Evolutionary conservation across 2,888 invertebrate genomes (phyloP).

Genomic region (Caenorhabditis angaria): DNA sequence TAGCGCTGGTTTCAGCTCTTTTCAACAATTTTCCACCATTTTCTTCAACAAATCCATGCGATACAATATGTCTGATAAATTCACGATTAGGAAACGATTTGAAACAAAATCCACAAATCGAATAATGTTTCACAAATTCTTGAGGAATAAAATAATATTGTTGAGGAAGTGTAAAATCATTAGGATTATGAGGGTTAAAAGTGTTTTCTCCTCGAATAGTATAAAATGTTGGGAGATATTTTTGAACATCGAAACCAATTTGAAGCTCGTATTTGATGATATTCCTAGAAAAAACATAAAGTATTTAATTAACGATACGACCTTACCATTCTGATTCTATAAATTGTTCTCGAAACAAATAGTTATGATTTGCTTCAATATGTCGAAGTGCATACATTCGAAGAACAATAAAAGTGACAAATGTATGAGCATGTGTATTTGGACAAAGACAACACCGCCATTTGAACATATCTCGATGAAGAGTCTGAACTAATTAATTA

Average conservation of each 20-base stretch:
- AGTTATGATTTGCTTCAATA: slow-evolving; percentile 22
- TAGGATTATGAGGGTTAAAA: slow-evolving; percentile 24
- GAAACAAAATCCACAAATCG: slow-evolving; percentile 33
- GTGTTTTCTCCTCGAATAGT: slow-evolving; percentile 19
- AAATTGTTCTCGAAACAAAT: slow-evolving; percentile 24
- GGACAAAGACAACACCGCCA: slow-evolving; percentile 34
- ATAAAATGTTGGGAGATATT: slow-evolving; percentile 13
- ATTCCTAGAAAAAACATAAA: not conserved
- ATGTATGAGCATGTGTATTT: slow-evolving; percentile 7
- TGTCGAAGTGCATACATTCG: slow-evolving; percentile 29
- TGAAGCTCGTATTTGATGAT: slow-evolving; percentile 15
- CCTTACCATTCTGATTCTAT: slow-evolving; percentile 25
- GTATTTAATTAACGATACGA: not conserved
- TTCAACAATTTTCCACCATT: not conserved
- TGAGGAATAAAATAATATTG: slow-evolving; percentile 22
- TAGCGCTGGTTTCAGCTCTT: not conserved
- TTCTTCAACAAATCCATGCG: slow-evolving; percentile 22
- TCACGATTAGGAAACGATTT: slow-evolving; percentile 10
- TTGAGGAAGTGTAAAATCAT: slow-evolving; percentile 28
- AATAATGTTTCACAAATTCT: not conserved
- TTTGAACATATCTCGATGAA: slow-evolving; percentile 18
- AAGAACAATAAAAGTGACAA: slow-evolving; percentile 22
- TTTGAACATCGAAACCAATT: slow-evolving; percentile 18
- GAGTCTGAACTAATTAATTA: slow-evolving; percentile 11
- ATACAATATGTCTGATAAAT: slow-evolving; percentile 13